These are phyloP conservation scores for Falcaria lacertinaria DNA, from an alignment of 2,888 invertebrate species.

Conservation along the genomic window DNA sequence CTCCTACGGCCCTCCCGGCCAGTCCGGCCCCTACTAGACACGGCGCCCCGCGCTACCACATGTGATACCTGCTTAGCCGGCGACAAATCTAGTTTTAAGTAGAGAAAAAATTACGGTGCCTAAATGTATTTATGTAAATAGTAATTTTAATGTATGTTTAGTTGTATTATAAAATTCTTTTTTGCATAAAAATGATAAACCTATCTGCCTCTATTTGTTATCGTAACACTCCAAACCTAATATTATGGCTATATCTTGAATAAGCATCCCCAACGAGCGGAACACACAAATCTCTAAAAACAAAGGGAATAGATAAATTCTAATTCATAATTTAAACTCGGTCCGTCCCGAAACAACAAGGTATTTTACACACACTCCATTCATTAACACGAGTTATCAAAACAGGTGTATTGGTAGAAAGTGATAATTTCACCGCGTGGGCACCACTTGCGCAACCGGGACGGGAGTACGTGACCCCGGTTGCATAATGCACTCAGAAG, in stretches of 20 bases:
- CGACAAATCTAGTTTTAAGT: slow-evolving; percentile 73
- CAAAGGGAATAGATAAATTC: slow-evolving; percentile 7
- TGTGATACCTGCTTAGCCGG: slow-evolving; percentile 77
- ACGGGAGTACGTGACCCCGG: slow-evolving; percentile 59
- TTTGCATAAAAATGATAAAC: slow-evolving; percentile 75
- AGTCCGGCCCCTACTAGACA: slow-evolving; percentile 83
- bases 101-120: slow-evolving; percentile 80
- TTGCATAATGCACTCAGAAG: slow-evolving; percentile 64
- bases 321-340: slow-evolving; percentile 19
- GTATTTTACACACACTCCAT: slow-evolving; percentile 31
- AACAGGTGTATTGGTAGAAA: slow-evolving; percentile 63
- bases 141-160: slow-evolving; percentile 77
- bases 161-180: slow-evolving; percentile 74
- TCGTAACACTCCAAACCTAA: slow-evolving; percentile 4
- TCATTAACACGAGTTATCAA: slow-evolving; percentile 34
- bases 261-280: background rate
- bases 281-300: background rate
- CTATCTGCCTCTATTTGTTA: slow-evolving; percentile 20
- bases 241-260: background rate
- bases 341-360: slow-evolving; percentile 15
- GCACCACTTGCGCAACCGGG: slow-evolving; percentile 46
- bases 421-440: slow-evolving; percentile 59
- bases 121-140: slow-evolving; percentile 81
- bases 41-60: slow-evolving; percentile 51
- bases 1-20: slow-evolving; percentile 83